Evolutionary conservation across 2,113 vertebrate species (phyloP).

Genomic region (Dicrurus megarhynchus): DNA sequence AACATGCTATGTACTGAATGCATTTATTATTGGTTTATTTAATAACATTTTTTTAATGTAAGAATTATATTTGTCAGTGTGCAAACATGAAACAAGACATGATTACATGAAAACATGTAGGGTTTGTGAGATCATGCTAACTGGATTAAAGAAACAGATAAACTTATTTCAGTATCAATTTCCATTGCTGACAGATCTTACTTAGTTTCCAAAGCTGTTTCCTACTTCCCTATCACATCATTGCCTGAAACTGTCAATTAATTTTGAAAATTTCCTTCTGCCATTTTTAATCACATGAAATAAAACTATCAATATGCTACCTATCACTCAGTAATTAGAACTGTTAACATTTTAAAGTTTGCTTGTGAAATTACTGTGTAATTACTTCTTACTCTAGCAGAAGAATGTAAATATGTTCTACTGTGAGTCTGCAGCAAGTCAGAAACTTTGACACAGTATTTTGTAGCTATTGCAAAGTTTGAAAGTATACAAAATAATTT

Average conservation of each 20-base stretch:
- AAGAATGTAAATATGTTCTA: constrained; percentile 1
- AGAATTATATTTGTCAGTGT: not conserved
- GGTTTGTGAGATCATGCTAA: not conserved
- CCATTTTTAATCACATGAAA: not conserved
- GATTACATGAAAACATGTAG: not conserved
- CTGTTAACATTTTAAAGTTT: not conserved
- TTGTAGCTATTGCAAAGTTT: not conserved
- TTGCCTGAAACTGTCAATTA: not conserved
- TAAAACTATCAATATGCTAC: not conserved
- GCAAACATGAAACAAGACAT: not conserved
- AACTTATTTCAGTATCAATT: not conserved
- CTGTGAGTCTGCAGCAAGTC: not conserved
- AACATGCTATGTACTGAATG: not conserved
- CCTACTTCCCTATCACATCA: not conserved
- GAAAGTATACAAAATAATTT: not conserved
- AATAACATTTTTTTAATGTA: not conserved
- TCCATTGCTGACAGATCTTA: not conserved
- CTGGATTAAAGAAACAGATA: not conserved
- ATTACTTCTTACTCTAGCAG: not conserved
- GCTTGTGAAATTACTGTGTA: not conserved
- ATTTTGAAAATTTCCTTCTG: constrained; percentile 2
- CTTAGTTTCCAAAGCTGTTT: not conserved
- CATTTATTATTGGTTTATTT: not conserved
- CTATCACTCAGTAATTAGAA: not conserved
- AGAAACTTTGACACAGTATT: not conserved